Base-by-base conservation (phyloP, 2,888 invertebrate species). In the Drosophila macrospina region DNA sequence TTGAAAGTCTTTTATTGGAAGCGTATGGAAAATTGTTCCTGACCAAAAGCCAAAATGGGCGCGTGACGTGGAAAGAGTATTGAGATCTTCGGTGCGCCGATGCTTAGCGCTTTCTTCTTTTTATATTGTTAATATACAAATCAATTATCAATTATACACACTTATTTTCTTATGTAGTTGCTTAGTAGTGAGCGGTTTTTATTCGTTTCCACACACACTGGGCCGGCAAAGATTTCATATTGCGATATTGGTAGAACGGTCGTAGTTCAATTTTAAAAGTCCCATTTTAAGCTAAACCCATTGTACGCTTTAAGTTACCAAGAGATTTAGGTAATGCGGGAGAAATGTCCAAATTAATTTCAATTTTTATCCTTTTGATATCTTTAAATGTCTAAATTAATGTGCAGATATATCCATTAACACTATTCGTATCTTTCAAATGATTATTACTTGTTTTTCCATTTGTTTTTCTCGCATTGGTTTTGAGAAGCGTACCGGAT, bases 211-310 rank as follows among this genome's bases (percentile, higher is more conserved):
- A 47, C 47, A 50, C 34, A 54, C 34, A 62, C 20, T 34, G 36
- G 24, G 8, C 59, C 34, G 47, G 28, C 42, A 48, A 34, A 55
- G 39, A 30, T 44, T 50, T 55, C 34, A 20, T 34, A 56, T 42
- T 47, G 57, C 71, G 47, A 56, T 70, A 44, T 63, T 59, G 24
- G 60, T 55, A 63, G 56, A 48, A 61, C 54, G 48, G 82, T 81
- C 75, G 70, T 84, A 80, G 86, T 85, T 68, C 64, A 82, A 85
- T 69, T 81, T 80, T 62, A 45, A 50, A 41, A 30, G n/a, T 51
- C 41, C 30, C 30, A 32, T 59, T 73, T 65, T 44, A 55, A 60
- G 16, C 4, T 11, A 34, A 48, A 48, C 4, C 7, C 42, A n/a
- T 39, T 30, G 48, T 54, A 34, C 37, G 20, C 16, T 13, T 37